Conservation (phyloP, 2,888 invertebrate genomes). For the Archips xylosteana region DNA sequence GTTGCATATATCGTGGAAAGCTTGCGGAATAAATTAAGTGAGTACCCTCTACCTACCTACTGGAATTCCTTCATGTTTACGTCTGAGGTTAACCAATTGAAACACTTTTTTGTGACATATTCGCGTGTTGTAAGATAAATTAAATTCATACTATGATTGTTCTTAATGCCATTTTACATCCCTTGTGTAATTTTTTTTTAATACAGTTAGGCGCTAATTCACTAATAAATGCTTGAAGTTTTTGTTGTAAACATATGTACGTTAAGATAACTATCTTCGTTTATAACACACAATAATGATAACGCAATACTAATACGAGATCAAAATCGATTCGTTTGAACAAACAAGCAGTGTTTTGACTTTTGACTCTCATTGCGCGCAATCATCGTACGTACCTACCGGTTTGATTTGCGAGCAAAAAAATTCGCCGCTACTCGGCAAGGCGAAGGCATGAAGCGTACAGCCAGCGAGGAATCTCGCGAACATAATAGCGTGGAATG, state of each 20-base stretch:
- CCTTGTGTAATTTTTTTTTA: not conserved
- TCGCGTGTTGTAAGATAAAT: not conserved
- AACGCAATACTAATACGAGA: not conserved
- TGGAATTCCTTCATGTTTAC: constrained; percentile 35
- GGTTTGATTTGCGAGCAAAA: constrained; percentile 81
- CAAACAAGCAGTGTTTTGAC: constrained; percentile 28
- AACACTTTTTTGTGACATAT: not conserved
- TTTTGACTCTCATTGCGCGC: constrained; percentile 35
- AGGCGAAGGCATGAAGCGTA: constrained; percentile 57
- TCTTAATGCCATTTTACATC: not conserved
- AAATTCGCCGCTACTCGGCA: constrained; percentile 75
- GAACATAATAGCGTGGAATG: constrained; percentile 79
- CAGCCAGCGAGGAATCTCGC: constrained; percentile 70
- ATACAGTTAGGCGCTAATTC: not conserved
- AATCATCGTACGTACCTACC: constrained; percentile 64
- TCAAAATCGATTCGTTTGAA: constrained; percentile 10
- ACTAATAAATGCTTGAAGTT: not conserved
- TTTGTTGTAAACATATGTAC: not conserved
- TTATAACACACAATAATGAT: not conserved
- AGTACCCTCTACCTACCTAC: constrained; percentile 26
- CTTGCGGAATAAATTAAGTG: constrained; percentile 35
- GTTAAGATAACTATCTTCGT: not conserved
- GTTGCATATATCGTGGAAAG: constrained; percentile 28
- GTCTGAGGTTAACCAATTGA: constrained; percentile 1
- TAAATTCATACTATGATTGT: not conserved